phyloP scores from a whole-genome alignment of 2,888 invertebrate species.

The Plebejus melissa region DNA sequence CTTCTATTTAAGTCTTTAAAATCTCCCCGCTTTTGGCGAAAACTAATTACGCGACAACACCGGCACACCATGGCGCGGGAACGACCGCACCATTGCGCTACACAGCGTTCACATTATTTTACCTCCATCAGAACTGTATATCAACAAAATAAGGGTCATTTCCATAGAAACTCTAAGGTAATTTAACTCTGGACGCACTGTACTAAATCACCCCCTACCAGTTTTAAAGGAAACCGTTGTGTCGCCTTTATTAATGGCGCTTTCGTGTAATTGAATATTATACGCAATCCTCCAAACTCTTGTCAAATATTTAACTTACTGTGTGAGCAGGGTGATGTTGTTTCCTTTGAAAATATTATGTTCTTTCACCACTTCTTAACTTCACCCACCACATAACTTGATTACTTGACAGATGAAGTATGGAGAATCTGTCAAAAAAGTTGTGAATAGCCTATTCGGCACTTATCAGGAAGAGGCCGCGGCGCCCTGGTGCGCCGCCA shows the following conservation, averaged over 20 bases:
- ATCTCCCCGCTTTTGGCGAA: neutral
- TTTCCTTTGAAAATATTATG: too few species aligned
- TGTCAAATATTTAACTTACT: neutral
- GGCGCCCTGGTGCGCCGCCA: too few species aligned
- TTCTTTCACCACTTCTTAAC: too few species aligned
- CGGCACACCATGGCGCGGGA: constrained; percentile 35
- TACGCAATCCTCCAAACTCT: neutral
- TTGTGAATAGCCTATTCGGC: too few species aligned
- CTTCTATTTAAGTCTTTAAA: neutral
- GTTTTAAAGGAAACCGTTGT: constrained; percentile 26
- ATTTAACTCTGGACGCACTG: constrained; percentile 54
- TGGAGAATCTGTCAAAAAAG: too few species aligned
- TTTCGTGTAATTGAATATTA: constrained; percentile 26
- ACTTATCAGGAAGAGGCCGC: too few species aligned
- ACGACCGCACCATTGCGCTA: constrained; percentile 55
- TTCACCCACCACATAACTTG: too few species aligned
- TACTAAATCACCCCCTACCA: constrained; percentile 41
- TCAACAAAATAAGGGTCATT: neutral
- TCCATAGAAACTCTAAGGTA: neutral
- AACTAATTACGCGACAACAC: neutral
- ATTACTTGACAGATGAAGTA: too few species aligned
- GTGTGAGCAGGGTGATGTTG: neutral
- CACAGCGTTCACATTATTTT: constrained; percentile 31
- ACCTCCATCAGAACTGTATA: neutral
- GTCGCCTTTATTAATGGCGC: constrained; percentile 27